Conservation (phyloP, 2,113 vertebrate species). For the Colossoma macropomum region DNA sequence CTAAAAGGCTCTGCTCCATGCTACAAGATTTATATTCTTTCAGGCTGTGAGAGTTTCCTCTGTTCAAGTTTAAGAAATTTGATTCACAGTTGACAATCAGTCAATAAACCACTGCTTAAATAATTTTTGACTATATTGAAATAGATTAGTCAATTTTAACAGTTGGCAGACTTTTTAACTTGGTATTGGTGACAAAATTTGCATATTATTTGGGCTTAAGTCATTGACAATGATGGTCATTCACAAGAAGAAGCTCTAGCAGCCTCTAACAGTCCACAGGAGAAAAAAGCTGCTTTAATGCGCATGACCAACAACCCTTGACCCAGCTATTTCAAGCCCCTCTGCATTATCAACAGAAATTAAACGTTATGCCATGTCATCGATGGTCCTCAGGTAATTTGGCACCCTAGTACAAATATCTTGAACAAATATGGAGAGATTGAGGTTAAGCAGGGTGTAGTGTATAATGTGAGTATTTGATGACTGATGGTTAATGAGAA, state of each 20-base stretch:
- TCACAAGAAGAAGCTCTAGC: not conserved
- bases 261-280: not conserved
- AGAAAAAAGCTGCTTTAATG: not conserved
- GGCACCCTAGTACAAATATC: slow-evolving; percentile 28
- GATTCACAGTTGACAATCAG: no score
- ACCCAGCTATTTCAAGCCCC: not conserved
- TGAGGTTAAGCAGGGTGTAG: slow-evolving; percentile 33
- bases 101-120: no score
- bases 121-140: no score
- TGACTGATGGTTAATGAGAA: slow-evolving; percentile 65
- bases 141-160: no score
- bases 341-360: not conserved
- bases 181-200: no score
- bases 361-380: not conserved
- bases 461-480: slow-evolving; percentile 48
- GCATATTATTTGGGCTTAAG: not conserved
- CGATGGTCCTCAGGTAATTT: slow-evolving; percentile 22
- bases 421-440: slow-evolving; percentile 37
- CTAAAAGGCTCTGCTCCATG: no score
- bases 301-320: not conserved
- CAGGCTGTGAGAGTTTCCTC: no score
- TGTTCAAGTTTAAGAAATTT: no score
- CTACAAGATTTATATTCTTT: no score
- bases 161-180: no score
- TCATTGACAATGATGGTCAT: not conserved